Conservation (phyloP, 1,140 invertebrate genomes). For the Teleogryllus occipitalis region DNA sequence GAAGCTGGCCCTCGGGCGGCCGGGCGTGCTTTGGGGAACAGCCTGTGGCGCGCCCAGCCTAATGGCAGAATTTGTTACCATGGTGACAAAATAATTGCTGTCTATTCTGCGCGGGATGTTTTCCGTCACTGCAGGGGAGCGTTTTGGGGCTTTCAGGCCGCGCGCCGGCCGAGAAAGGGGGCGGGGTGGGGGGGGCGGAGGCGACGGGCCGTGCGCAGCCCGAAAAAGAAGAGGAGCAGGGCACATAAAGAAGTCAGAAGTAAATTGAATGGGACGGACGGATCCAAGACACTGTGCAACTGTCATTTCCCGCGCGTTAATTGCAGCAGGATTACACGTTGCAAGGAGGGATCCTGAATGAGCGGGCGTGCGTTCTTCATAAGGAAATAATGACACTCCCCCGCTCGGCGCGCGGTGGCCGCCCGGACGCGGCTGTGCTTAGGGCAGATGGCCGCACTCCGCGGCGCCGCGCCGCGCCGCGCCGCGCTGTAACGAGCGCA, state of each 20-base stretch:
- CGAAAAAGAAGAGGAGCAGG: neutral
- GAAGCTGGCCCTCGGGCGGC: too few species aligned
- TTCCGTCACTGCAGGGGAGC: neutral
- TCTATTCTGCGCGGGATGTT: neutral
- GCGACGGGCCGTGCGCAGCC: too few species aligned
- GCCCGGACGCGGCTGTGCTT: too few species aligned
- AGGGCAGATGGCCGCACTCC: too few species aligned
- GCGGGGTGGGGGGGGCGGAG: neutral
- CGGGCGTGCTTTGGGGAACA: too few species aligned
- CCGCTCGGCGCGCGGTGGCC: too few species aligned
- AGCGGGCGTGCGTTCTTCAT: neutral
- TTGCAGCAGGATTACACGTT: neutral
- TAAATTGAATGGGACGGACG: constrained; percentile 1
- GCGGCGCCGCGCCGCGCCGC: too few species aligned
- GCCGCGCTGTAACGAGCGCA: too few species aligned
- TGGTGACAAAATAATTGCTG: constrained; percentile 4
- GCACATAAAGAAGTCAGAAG: neutral
- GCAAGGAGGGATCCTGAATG: neutral
- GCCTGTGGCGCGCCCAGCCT: neutral
- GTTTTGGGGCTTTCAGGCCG: neutral
- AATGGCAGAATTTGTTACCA: neutral
- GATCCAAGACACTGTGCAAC: neutral
- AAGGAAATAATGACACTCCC: too few species aligned
- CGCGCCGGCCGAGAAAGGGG: neutral
- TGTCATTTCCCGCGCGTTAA: neutral